These are phyloP conservation scores for Ranitomeya imitator DNA, from an alignment of 2,113 vertebrate genomes.

Conservation along the genomic window DNA sequence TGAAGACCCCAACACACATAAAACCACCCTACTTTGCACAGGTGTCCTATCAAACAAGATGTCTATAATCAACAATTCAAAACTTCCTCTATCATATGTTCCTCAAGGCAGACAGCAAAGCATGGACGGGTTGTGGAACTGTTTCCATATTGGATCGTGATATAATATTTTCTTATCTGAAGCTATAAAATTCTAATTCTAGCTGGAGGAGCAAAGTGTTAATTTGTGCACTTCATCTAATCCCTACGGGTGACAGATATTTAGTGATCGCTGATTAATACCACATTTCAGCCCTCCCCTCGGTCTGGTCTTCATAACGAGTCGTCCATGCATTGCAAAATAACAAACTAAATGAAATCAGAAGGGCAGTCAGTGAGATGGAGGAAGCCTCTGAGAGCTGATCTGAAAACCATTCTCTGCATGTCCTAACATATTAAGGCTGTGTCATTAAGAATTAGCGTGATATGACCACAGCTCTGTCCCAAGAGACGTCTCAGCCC, in stretches of 20 bases:
- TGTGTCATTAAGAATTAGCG: constrained; percentile 53
- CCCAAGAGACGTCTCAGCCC: constrained; percentile 17
- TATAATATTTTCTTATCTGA: neutral
- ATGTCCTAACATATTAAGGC: constrained; percentile 56
- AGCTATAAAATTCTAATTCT: constrained; percentile 5
- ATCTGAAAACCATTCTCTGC: constrained; percentile 56
- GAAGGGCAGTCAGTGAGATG: constrained; percentile 52
- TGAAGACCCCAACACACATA: neutral
- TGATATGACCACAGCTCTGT: constrained; percentile 43
- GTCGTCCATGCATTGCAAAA: constrained; percentile 49
- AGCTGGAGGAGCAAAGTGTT: constrained; percentile 35
- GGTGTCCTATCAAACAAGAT: neutral
- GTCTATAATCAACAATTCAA: neutral
- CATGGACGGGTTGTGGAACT: neutral
- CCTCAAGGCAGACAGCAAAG: neutral
- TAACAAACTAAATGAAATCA: constrained; percentile 54
- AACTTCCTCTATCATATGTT: neutral
- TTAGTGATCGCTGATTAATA: constrained; percentile 52
- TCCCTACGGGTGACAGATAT: constrained; percentile 46
- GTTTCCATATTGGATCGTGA: neutral
- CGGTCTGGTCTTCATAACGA: constrained; percentile 51
- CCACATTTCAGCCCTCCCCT: constrained; percentile 47
- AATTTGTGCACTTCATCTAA: constrained; percentile 44
- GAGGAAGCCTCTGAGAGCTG: constrained; percentile 44
- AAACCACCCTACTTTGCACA: neutral